A percentile compares a stretch with the other conserved stretches of the same genome.
Evolutionary conservation across 1,140 invertebrate species (phyloP).

Genomic region (Trichoplusia ni): DNA sequence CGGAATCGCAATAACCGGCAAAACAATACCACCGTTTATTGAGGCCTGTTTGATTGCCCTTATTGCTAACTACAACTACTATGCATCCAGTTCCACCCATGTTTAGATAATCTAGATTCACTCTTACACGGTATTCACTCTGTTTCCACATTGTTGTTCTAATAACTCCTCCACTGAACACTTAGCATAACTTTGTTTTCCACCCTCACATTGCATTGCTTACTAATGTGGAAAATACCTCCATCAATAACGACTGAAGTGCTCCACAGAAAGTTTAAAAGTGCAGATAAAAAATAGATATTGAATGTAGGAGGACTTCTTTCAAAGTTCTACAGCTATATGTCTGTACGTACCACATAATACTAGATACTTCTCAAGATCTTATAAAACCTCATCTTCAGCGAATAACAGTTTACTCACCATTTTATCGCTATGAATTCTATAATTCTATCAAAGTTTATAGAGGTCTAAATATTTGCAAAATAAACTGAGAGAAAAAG

Average conservation of each 20-base stretch:
- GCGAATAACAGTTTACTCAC: no score
- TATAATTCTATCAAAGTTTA: no score
- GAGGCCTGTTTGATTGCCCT: conserved; percentile 52
- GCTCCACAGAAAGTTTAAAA: neutral
- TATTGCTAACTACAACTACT: conserved; percentile 27
- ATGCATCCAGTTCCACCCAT: conserved; percentile 22
- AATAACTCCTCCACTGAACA: no score
- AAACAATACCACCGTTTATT: conserved; percentile 73
- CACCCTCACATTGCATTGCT: no score
- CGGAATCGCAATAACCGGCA: conserved; percentile 76
- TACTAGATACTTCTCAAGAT: no score
- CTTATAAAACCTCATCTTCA: no score
- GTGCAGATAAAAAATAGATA: conserved; percentile 25
- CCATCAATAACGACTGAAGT: neutral
- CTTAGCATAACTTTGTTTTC: neutral
- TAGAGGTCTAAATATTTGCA: neutral
- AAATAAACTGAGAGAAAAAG: neutral
- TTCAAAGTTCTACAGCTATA: conserved; percentile 6
- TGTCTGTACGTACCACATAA: no score
- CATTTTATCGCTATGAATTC: no score
- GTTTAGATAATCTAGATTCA: conserved; percentile 7
- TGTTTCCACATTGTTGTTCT: neutral
- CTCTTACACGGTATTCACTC: neutral
- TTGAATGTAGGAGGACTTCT: neutral
- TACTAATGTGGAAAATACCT: no score